Conservation (phyloP, 1,140 invertebrate species). For the Onthophagus taurus region DNA sequence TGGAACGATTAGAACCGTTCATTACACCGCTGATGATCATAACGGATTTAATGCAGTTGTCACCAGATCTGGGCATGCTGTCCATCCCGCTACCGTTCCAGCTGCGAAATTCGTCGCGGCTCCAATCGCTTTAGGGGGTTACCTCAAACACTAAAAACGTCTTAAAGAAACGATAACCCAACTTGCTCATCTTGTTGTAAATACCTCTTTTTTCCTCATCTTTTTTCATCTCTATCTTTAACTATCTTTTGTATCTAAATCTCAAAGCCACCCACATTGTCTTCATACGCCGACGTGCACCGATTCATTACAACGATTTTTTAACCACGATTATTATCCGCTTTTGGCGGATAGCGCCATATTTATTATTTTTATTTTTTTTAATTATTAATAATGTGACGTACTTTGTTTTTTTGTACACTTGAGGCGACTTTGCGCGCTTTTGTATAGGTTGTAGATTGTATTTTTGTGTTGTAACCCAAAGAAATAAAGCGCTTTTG, state of each 20-base stretch:
- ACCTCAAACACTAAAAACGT: constrained; percentile 5
- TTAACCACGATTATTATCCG: too few species aligned
- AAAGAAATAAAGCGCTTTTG: too few species aligned
- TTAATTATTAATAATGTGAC: too few species aligned
- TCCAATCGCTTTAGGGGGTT: constrained; percentile 6
- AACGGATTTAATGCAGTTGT: constrained; percentile 43
- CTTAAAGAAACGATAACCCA: not conserved
- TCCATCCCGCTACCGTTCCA: not conserved
- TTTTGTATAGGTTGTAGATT: too few species aligned
- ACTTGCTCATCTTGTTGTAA: constrained; percentile 3
- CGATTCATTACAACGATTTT: too few species aligned
- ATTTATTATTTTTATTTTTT: too few species aligned
- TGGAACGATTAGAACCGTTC: constrained; percentile 41
- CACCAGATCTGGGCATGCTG: constrained; percentile 32
- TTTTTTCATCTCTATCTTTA: not conserved
- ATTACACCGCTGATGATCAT: constrained; percentile 40
- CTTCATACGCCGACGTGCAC: too few species aligned
- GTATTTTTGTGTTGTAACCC: too few species aligned
- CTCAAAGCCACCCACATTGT: too few species aligned
- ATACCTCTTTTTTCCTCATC: constrained; percentile 1
- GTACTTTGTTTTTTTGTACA: too few species aligned
- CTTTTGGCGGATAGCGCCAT: too few species aligned
- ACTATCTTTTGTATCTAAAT: not conserved
- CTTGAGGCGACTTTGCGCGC: too few species aligned
- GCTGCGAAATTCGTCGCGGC: constrained; percentile 1